Evolutionary conservation across 2,888 invertebrate species (phyloP).

Genomic region (Sarcophaga subvicina): DNA sequence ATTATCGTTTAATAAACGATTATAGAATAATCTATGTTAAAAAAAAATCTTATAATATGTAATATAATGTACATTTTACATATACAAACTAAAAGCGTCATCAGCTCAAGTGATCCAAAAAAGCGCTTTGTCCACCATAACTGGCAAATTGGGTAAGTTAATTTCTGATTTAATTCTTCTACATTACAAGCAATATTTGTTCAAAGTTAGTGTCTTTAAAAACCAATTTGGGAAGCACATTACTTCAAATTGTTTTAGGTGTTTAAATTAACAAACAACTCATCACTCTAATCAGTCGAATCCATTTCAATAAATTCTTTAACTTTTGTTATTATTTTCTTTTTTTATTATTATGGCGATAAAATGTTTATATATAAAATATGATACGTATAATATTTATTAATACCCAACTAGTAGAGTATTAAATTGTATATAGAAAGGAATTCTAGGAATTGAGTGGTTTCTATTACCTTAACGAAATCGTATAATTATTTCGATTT

Average conservation of each 20-base stretch:
- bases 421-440: too few species aligned
- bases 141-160: constrained; percentile 95
- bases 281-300: neutral
- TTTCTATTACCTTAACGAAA: too few species aligned
- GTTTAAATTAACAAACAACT: neutral
- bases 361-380: neutral
- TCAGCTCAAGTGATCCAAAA: constrained; percentile 86
- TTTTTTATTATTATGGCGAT: neutral
- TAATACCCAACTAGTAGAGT: neutral
- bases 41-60: constrained; percentile 68
- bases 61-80: constrained; percentile 76
- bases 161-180: constrained; percentile 65
- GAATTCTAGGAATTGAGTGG: too few species aligned
- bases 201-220: neutral
- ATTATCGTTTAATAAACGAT: constrained; percentile 21
- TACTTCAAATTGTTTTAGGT: neutral
- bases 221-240: neutral
- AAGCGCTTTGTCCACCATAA: constrained; percentile 95
- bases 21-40: constrained; percentile 52
- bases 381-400: neutral
- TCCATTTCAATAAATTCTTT: too few species aligned
- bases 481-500: neutral
- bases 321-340: too few species aligned
- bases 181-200: neutral
- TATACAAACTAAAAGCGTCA: constrained; percentile 81